phyloP scores from a whole-genome alignment of 1,140 invertebrate genomes.

The Megalonaias nervosa region DNA sequence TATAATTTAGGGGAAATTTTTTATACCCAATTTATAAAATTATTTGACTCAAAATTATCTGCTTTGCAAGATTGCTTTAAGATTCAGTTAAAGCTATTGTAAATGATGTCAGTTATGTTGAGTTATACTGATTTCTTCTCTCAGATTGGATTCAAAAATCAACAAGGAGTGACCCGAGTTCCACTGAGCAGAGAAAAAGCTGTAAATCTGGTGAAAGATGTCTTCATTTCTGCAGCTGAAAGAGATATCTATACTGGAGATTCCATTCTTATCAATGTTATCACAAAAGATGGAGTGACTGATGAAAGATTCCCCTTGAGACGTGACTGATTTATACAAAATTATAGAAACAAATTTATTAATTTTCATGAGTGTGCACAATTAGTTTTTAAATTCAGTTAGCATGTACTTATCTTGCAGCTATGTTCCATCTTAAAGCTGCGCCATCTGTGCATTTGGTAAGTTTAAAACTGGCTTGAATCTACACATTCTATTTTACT shows the following conservation, averaged over 20 bases:
- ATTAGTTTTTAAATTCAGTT: too few relatives aligned
- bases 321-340: constrained; percentile 11
- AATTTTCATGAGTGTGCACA: too few relatives aligned
- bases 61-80: not conserved
- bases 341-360: too few relatives aligned
- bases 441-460: too few relatives aligned
- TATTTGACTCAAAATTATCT: not conserved
- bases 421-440: too few relatives aligned
- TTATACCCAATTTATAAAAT: not conserved
- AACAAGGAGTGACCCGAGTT: constrained; percentile 5
- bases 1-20: not conserved
- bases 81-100: not conserved
- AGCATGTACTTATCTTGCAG: too few relatives aligned
- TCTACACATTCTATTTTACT: too few relatives aligned
- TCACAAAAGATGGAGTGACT: constrained; percentile 31
- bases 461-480: too few relatives aligned
- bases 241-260: constrained; percentile 35
- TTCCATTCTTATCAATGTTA: constrained; percentile 28
- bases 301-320: constrained; percentile 24
- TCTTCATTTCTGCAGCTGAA: constrained; percentile 35
- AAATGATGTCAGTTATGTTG: not conserved
- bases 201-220: constrained; percentile 28
- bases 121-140: not conserved
- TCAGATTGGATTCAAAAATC: constrained; percentile 37
- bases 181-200: constrained; percentile 24